These are phyloP conservation scores for Portunus trituberculatus DNA, from an alignment of 1,140 invertebrate species.

Conservation along the genomic window DNA sequence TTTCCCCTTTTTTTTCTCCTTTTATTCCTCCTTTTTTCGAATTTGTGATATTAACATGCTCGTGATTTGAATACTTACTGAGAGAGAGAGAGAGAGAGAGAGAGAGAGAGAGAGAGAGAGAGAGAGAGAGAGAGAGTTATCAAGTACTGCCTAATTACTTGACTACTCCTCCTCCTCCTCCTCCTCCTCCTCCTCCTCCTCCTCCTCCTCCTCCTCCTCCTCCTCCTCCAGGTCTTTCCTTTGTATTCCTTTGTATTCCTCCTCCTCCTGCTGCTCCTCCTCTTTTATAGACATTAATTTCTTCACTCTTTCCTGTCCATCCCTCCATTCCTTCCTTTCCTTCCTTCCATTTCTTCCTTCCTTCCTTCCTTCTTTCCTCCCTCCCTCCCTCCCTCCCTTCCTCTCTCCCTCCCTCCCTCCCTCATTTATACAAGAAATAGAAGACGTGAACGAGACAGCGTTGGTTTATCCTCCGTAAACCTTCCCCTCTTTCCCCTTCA, in stretches of 20 bases:
- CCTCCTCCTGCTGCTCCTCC: neutral
- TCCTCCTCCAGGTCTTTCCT: neutral
- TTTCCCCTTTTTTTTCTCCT: no score
- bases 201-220: neutral
- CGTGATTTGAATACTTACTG: no score
- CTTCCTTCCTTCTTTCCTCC: neutral
- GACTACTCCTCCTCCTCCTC: neutral
- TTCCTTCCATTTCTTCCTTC: neutral
- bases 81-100: no score
- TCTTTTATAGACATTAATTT: no score
- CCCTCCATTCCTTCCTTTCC: neutral
- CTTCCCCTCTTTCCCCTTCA: no score
- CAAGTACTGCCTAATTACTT: neutral
- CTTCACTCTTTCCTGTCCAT: no score
- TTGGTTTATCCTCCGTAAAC: neutral
- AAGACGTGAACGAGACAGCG: neutral
- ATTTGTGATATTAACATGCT: no score
- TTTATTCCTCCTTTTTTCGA: no score
- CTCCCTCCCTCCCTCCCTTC: neutral
- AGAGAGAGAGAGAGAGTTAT: no score
- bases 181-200: conserved; percentile 17
- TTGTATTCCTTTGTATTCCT: neutral
- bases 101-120: no score
- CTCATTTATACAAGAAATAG: neutral
- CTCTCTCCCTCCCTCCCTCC: neutral